A percentile compares a stretch with the other conserved stretches of the same genome.
These are phyloP conservation scores for Cricetomys ansorgei DNA, from an alignment of 2,113 vertebrate species.

Conservation along the genomic window DNA sequence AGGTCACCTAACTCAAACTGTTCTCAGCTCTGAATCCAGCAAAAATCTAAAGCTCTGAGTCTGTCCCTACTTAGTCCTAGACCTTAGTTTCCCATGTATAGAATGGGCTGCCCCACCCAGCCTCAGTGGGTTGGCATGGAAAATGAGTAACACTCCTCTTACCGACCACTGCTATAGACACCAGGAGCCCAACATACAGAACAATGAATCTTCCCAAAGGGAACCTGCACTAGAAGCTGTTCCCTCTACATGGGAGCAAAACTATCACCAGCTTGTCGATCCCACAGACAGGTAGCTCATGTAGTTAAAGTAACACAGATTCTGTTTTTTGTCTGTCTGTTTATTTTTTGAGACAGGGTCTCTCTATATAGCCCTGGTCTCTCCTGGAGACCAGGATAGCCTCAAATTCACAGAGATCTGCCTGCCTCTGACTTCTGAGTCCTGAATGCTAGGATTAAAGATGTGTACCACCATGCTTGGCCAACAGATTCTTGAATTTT, in stretches of 20 bases:
- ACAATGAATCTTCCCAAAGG: neutral
- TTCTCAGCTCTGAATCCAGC: neutral
- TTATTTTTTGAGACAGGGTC: neutral
- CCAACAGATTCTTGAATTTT: neutral
- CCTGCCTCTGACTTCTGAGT: neutral
- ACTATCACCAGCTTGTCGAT: neutral
- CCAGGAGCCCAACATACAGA: fast-evolving
- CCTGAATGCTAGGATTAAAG: neutral
- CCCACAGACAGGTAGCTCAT: neutral
- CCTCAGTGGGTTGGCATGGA: neutral
- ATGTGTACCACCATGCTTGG: neutral
- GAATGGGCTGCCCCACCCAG: neutral
- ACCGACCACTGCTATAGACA: fast-evolving
- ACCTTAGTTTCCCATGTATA: neutral
- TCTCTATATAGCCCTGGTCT: neutral
- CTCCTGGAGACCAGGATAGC: neutral
- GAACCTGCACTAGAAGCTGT: neutral
- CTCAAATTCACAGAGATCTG: neutral
- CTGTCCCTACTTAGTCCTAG: neutral
- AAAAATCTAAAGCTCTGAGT: neutral
- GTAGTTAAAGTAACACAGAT: fast-evolving
- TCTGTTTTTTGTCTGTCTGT: neutral
- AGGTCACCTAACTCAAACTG: neutral
- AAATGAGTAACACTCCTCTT: neutral
- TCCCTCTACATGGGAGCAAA: neutral